Percentiles rank a stretch among this genome's conserved stretches.
These are phyloP conservation scores for Acropternis orthonyx DNA, from an alignment of 2,797 vertebrate species.

Conservation along the genomic window DNA sequence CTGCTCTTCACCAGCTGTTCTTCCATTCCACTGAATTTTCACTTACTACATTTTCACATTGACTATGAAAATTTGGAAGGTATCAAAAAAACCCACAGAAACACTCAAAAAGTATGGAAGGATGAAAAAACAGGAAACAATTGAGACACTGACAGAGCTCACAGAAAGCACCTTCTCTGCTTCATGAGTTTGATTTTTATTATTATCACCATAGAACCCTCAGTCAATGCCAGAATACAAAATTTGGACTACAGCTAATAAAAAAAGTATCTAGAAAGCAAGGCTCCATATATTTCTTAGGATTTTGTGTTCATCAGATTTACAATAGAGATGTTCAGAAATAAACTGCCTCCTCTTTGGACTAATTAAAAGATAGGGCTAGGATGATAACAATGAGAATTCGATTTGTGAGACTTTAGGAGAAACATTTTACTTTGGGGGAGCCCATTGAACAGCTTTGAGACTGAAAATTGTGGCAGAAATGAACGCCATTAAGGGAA, in stretches of 20 bases:
- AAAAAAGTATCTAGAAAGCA: not conserved
- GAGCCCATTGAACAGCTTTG: not conserved
- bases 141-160: not conserved
- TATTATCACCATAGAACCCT: slow-evolving; percentile 2
- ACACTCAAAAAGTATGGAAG: not conserved
- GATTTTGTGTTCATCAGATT: not conserved
- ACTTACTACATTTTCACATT: not conserved
- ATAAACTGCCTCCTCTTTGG: not conserved
- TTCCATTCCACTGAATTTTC: not conserved
- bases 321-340: not conserved
- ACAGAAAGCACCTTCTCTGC: not conserved
- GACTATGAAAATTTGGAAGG: not conserved
- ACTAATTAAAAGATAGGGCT: not conserved
- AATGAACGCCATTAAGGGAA: not conserved
- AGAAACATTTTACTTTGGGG: not conserved
- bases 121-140: not conserved
- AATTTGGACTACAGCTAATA: not conserved
- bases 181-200: slow-evolving; percentile 22
- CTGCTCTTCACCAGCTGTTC: not conserved
- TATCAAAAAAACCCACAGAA: not conserved
- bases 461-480: not conserved
- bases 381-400: not conserved
- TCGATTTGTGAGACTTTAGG: not conserved
- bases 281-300: not conserved
- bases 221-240: not conserved